These are phyloP conservation scores for Jaculus jaculus DNA, from an alignment of 2,113 vertebrate species.

Conservation along the genomic window DNA sequence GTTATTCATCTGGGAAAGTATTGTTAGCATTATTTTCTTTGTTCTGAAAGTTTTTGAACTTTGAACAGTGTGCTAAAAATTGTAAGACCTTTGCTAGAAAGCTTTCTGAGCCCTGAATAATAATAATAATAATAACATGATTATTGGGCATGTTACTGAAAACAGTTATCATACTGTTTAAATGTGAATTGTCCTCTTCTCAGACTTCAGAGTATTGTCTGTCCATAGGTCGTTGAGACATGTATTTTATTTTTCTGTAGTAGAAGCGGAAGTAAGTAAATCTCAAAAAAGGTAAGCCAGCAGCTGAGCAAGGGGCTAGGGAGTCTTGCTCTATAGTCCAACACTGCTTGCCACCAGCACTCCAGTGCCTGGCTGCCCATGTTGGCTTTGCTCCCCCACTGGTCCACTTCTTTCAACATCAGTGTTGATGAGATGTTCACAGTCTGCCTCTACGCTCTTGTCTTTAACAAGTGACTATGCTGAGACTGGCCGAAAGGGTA, in stretches of 20 bases:
- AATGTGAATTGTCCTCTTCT: background rate
- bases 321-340: background rate
- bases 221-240: background rate
- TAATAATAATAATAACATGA: background rate
- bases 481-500: background rate
- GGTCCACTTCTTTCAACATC: background rate
- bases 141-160: background rate
- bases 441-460: background rate
- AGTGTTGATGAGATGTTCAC: too few relatives aligned
- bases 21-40: background rate
- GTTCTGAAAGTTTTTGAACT: background rate
- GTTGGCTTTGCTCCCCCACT: background rate
- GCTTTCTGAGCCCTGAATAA: background rate
- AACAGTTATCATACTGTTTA: background rate
- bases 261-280: background rate
- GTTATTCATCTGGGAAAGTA: background rate
- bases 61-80: background rate
- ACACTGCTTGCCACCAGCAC: background rate
- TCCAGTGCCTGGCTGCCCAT: background rate
- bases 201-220: background rate
- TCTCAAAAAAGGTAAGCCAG: background rate
- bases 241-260: background rate
- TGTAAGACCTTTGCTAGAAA: constrained; percentile 30
- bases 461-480: background rate
- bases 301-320: background rate